phyloP scores from a whole-genome alignment of 2,797 vertebrate species.

The Xiphorhynchus erythropygius region DNA sequence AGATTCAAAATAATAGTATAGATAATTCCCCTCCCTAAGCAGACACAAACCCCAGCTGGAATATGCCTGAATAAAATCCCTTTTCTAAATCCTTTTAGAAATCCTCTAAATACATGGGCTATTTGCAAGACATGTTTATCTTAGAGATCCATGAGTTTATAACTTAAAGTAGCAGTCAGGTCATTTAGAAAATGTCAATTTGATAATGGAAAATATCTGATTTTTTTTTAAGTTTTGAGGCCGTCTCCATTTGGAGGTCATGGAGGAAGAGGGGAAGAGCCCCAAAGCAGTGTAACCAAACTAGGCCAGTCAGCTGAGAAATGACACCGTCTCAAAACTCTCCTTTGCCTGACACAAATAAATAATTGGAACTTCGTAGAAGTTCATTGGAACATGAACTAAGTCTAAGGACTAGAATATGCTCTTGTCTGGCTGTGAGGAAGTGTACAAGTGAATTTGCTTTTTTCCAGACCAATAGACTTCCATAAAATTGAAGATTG shows the following conservation, averaged over 20 bases:
- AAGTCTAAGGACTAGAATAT: neutral
- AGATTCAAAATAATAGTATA: neutral
- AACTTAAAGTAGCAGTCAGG: neutral
- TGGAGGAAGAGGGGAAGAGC: neutral
- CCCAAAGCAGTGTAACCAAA: neutral
- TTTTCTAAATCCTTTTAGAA: slow-evolving; percentile 34
- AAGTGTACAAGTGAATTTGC: neutral
- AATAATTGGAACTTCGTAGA: neutral
- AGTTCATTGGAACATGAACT: neutral
- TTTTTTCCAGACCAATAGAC: neutral
- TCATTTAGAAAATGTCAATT: neutral
- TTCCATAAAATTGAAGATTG: neutral
- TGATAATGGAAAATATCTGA: neutral
- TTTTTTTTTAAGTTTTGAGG: neutral
- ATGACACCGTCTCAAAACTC: neutral
- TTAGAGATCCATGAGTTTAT: neutral
- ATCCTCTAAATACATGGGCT: neutral
- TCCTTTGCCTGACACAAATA: neutral
- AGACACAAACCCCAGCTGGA: neutral
- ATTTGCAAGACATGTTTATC: neutral
- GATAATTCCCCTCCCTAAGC: neutral
- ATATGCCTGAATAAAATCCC: neutral
- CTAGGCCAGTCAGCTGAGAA: neutral
- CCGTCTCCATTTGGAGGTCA: neutral
- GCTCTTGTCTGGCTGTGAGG: neutral